Base-by-base conservation (phyloP, 2,888 invertebrate species). In the Villa cingulata region DNA sequence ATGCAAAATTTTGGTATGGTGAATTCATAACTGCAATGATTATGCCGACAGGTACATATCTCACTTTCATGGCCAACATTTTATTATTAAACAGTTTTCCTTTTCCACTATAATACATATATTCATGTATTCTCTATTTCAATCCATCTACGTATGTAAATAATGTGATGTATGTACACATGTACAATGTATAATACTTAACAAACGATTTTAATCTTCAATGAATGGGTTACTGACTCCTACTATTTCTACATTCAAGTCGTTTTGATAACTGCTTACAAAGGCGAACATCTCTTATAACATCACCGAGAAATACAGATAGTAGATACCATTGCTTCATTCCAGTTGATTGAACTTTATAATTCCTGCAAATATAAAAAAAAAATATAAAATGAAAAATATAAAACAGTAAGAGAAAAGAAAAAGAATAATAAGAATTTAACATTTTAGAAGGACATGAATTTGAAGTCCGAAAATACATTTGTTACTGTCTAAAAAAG, bases 301-400 rank as follows among this genome's bases (percentile, higher is more conserved):
- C 86, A 70, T 89, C 86, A 27, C 88, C 88, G 49, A 89, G 72
- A 70, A 88, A 88, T 52, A 88, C 84, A 62, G 87, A 88, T 54
- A 88, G 76, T 36, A 89, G 73, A 67, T 86, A 88, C 70, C 82
- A 82, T 71, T 88, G 84, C 66, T 86, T 83, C 62, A 78, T 78
- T 57, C 77, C 78, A 56, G 81, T 80, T 36, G 82, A 76, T 43
- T 85, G 83, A 46, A 76, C 72, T 68, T 83, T 84, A 75, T 86
- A 87, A 60, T 83, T 82, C 59, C 87, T 88, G 75, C 32, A 48
- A 52, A 50, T 46, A 50, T 39, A 48, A 44, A 43, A 46, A 43
- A n/a, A 38, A 17, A 43, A 47, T 34, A 52, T 46, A 40, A 40
- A 43, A 50, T 23, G 49, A 42, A 49, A 36, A 48, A 12, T 32